Evolutionary conservation across 2,888 invertebrate genomes (phyloP).

Genomic region (Scaptomyza reducta): DNA sequence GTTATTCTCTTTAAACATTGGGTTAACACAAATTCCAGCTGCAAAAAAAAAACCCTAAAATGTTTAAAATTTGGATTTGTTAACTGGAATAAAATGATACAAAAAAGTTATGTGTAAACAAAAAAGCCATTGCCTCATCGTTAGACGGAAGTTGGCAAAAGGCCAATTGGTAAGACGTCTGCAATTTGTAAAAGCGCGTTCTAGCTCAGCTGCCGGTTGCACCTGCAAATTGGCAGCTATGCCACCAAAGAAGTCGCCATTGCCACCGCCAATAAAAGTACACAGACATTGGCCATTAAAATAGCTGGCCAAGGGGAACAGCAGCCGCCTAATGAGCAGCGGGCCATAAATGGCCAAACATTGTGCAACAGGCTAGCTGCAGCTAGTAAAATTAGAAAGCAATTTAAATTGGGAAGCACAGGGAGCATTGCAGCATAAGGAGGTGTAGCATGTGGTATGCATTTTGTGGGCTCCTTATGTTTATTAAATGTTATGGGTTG

Average conservation of each 20-base stretch:
- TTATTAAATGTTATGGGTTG: slow-evolving; percentile 67
- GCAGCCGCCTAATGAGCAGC: slow-evolving; percentile 70
- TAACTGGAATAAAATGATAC: slow-evolving; percentile 13
- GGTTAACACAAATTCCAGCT: background rate
- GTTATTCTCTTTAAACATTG: background rate
- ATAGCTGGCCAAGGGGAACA: slow-evolving; percentile 22
- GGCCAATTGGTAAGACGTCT: slow-evolving; percentile 45
- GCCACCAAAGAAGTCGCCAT: slow-evolving; percentile 55
- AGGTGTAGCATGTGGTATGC: slow-evolving; percentile 1
- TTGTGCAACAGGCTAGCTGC: slow-evolving; percentile 53
- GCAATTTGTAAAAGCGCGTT: slow-evolving; percentile 58
- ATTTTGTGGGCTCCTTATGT: slow-evolving; percentile 25
- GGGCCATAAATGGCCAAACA: slow-evolving; percentile 76
- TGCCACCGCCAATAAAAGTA: slow-evolving; percentile 33
- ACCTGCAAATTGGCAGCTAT: slow-evolving; percentile 58
- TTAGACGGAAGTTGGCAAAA: slow-evolving; percentile 40
- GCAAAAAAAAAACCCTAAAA: background rate
- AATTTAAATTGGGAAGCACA: slow-evolving; percentile 65
- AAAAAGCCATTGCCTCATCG: slow-evolving; percentile 16
- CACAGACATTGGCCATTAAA: slow-evolving; percentile 59
- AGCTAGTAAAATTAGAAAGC: slow-evolving; percentile 72
- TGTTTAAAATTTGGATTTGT: background rate
- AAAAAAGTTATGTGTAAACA: background rate
- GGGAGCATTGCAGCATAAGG: background rate
- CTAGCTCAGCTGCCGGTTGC: slow-evolving; percentile 44